phyloP scores from a whole-genome alignment of 2,888 invertebrate genomes.

The Mythimna albipuncta region DNA sequence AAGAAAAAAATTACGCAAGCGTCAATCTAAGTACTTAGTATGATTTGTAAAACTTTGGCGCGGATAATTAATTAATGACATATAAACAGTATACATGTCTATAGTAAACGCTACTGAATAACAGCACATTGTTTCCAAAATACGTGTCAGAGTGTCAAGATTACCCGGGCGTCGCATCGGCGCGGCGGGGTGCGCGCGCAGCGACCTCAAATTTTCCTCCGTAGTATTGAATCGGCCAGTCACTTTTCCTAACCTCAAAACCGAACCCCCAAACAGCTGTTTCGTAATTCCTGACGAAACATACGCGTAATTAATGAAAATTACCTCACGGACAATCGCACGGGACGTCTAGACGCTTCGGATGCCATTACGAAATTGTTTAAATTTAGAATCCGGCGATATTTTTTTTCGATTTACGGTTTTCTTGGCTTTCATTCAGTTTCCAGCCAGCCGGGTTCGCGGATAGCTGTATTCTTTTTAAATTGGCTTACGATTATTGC shows the following conservation, averaged over 20 bases:
- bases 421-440: constrained; percentile 87
- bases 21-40: too few species aligned
- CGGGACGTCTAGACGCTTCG: constrained; percentile 77
- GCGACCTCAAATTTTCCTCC: constrained; percentile 71
- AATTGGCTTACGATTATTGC: constrained; percentile 27
- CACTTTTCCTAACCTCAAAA: constrained; percentile 88
- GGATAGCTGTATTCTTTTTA: constrained; percentile 73
- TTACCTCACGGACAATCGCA: constrained; percentile 67
- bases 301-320: constrained; percentile 69
- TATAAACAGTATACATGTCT: background rate
- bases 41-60: background rate
- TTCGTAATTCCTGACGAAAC: constrained; percentile 70
- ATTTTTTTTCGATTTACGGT: constrained; percentile 83
- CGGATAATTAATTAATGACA: background rate
- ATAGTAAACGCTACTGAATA: constrained; percentile 4
- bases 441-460: constrained; percentile 77
- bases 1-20: too few species aligned
- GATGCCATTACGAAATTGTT: constrained; percentile 85
- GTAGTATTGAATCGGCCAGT: constrained; percentile 85
- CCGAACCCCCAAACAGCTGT: constrained; percentile 83
- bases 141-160: constrained; percentile 76
- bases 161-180: constrained; percentile 68
- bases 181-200: constrained; percentile 86
- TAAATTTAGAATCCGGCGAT: constrained; percentile 83
- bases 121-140: constrained; percentile 63